Evolutionary conservation across 1,140 invertebrate species (phyloP).

Genomic region (Anoplophora glabripennis): DNA sequence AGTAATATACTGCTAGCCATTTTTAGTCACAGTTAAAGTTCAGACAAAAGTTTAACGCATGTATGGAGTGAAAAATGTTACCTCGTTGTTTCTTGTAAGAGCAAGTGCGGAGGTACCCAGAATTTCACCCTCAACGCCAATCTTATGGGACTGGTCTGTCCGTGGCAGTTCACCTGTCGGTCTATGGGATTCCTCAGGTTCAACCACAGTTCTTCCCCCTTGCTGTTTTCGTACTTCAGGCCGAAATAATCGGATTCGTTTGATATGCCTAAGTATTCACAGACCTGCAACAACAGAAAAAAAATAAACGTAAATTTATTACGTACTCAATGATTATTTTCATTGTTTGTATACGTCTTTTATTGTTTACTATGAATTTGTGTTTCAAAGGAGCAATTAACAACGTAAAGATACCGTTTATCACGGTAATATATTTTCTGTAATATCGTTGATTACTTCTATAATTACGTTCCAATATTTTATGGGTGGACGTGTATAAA

Average conservation of each 20-base stretch:
- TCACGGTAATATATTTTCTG: too few relatives aligned
- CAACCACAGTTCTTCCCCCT: constrained; percentile 76
- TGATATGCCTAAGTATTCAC: constrained; percentile 74
- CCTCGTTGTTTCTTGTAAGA: constrained; percentile 80
- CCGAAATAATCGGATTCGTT: constrained; percentile 88
- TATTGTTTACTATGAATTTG: too few relatives aligned
- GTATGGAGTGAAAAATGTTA: too few relatives aligned
- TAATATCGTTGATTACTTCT: too few relatives aligned
- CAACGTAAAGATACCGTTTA: too few relatives aligned
- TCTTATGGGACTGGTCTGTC: constrained; percentile 52
- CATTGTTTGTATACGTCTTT: too few relatives aligned
- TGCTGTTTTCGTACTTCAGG: constrained; percentile 66
- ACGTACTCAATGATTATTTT: too few relatives aligned
- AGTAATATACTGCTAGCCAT: too few relatives aligned
- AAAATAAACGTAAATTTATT: neutral
- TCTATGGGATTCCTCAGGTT: constrained; percentile 81
- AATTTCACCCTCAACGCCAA: constrained; percentile 76
- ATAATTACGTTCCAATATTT: too few relatives aligned
- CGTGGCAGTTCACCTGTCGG: constrained; percentile 63
- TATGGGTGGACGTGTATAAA: too few relatives aligned
- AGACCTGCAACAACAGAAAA: constrained; percentile 63
- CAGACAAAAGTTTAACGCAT: neutral
- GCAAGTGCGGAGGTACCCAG: constrained; percentile 83
- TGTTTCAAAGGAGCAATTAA: too few relatives aligned
- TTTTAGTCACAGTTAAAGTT: too few relatives aligned